A percentile compares a stretch with the other conserved stretches of the same genome.
Conservation (phyloP, 2,797 vertebrate genomes). For the Enteromius radiatus region DNA sequence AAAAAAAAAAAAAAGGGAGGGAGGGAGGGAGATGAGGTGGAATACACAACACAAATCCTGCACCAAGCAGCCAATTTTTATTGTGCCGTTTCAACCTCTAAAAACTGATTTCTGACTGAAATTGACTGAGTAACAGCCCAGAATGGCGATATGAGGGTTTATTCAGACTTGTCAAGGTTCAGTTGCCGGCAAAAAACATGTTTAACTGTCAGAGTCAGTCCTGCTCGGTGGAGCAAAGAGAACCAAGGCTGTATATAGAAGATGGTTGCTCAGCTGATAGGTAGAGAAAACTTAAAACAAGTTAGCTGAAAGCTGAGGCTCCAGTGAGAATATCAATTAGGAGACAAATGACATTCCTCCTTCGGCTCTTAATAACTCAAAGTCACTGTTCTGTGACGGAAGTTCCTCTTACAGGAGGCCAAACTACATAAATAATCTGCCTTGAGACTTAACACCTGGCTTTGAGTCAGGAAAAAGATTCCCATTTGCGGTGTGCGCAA, state of each 20-base stretch:
- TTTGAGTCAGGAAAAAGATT: conserved; percentile 62
- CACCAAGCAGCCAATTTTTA: conserved; percentile 13
- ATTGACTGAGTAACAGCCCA: neutral
- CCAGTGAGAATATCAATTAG: conserved; percentile 56
- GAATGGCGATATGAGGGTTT: neutral
- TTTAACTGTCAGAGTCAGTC: conserved; percentile 12
- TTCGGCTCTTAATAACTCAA: conserved; percentile 68
- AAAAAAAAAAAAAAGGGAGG: too few species aligned
- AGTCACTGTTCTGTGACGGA: conserved; percentile 64
- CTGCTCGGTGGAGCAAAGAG: conserved; percentile 1
- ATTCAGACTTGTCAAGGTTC: neutral
- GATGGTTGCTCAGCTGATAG: neutral
- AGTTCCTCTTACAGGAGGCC: conserved; percentile 62
- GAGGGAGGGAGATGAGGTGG: conserved; percentile 21
- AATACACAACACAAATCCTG: conserved; percentile 12
- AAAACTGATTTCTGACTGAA: neutral
- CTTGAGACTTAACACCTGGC: conserved; percentile 74
- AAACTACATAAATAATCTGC: conserved; percentile 68
- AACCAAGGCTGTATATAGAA: neutral
- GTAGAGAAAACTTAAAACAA: conserved; percentile 28
- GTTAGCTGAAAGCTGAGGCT: conserved; percentile 28
- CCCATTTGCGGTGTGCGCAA: conserved; percentile 66
- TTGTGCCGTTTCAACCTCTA: neutral
- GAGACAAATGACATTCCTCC: conserved; percentile 59
- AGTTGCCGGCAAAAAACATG: conserved; percentile 7